Base-by-base conservation (phyloP, 2,888 invertebrate genomes). In the Strigamia crassipes region DNA sequence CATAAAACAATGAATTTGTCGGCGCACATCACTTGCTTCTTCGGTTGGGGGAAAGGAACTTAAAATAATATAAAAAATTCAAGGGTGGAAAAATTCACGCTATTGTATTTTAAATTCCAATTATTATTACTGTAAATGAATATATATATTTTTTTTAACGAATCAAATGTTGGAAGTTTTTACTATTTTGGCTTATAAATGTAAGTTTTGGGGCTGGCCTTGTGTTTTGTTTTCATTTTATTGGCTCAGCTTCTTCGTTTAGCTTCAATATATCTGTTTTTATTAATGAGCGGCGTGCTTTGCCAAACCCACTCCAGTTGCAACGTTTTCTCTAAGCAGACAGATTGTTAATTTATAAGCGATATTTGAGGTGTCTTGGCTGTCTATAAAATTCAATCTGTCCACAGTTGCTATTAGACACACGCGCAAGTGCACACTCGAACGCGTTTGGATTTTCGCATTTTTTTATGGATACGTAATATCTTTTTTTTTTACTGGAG, bases 1-100 rank as follows among this genome's bases (percentile, higher is more conserved):
- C 73, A 73, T 73, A 73, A 73, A 73, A 73, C 73, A 73, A 73
- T 73, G 73, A 73, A 73, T 73, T 73, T 73, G 73, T 73, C 73
- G 73, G 73, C 73, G 73, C 73, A 73, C 73, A 73, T 73, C 73
- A 73, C 73, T 73, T 73, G 61, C 31, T 73, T 56, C 73, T 73
- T 73, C 73, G 27, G 73, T 73, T 31, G n/a, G 23, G 56, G 56
- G 56, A 51, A 51, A 51, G n/a, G 27, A 27, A 27, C 27, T 27
- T 27, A 31, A 73, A 73, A 21, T 15, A 23, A 15, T 9, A 31
- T 27, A 73, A 12, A 5, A 27, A 18, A 18, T 18, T 73, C 31
- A 27, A 1, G 31, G 27, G 73, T 31, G 73, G 73, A 31, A 73
- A 46, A 73, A 73, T 73, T 31, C 73, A 31, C 31, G 10, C 0